These are phyloP conservation scores for Pachymerium ferrugineum DNA, from an alignment of 2,888 invertebrate species.

Conservation along the genomic window DNA sequence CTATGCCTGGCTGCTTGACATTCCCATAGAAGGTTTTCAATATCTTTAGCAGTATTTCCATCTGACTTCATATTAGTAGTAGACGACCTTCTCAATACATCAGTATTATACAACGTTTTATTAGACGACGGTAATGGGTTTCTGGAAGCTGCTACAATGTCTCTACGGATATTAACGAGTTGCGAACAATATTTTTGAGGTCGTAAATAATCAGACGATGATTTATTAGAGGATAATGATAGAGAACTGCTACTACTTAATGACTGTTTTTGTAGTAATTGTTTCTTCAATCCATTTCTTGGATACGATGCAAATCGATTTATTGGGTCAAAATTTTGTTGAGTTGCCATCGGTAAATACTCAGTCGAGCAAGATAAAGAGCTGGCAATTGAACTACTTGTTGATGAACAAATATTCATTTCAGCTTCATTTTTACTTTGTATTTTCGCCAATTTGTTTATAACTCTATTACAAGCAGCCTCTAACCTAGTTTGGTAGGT, in stretches of 20 bases:
- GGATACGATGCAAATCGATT: neutral
- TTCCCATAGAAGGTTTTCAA: conserved; percentile 27
- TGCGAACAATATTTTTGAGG: conserved; percentile 27
- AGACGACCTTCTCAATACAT: too few relatives aligned
- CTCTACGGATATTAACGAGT: conserved; percentile 21
- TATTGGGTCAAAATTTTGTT: neutral
- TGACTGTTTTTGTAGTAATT: neutral
- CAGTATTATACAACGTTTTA: neutral
- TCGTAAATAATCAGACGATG: neutral
- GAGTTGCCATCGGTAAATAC: neutral
- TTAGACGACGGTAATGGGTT: neutral
- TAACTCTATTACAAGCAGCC: conserved; percentile 20
- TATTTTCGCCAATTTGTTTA: conserved; percentile 26
- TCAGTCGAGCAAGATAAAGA: neutral
- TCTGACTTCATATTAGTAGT: too few relatives aligned
- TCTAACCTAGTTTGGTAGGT: conserved; percentile 24
- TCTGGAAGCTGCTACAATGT: neutral
- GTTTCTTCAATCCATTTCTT: neutral
- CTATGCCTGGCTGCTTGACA: conserved; percentile 26
- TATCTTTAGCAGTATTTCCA: conserved; percentile 6
- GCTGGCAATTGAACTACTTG: neutral
- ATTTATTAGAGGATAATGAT: neutral
- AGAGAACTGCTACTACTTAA: neutral
- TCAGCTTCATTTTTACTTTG: neutral
- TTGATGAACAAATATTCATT: neutral